Evolutionary conservation across 2,888 invertebrate genomes (phyloP).

Genomic region (Nemotelus nigrinus): DNA sequence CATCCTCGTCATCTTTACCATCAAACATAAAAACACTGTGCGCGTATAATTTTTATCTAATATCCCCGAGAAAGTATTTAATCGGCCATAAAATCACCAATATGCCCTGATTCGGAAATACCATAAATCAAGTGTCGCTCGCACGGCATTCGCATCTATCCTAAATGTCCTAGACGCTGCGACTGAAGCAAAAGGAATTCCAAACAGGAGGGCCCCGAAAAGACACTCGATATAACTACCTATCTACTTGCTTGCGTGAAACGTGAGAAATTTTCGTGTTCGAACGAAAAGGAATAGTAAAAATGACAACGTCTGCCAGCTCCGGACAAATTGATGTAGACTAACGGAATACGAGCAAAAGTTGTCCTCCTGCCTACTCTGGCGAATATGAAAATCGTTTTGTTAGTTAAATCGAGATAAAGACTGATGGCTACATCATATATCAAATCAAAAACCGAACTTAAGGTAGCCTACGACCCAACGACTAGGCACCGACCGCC

Average conservation of each 20-base stretch:
- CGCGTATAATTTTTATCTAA: constrained; percentile 50
- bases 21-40: constrained; percentile 20
- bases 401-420: neutral
- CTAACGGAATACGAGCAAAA: neutral
- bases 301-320: too few relatives aligned
- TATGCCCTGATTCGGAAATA: constrained; percentile 49
- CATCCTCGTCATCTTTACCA: too few relatives aligned
- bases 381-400: constrained; percentile 19
- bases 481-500: constrained; percentile 13
- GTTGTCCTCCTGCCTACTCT: constrained; percentile 4
- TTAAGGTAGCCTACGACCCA: constrained; percentile 8
- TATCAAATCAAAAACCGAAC: constrained; percentile 17
- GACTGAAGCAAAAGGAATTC: neutral
- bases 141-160: neutral
- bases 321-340: constrained; percentile 16
- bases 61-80: constrained; percentile 51
- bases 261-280: too few relatives aligned
- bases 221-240: neutral
- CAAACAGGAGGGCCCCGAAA: neutral
- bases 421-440: constrained; percentile 6
- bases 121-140: constrained; percentile 49
- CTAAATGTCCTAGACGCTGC: constrained; percentile 4
- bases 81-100: constrained; percentile 52
- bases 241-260: too few relatives aligned
- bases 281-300: too few relatives aligned